These are phyloP conservation scores for Drosophila borealis DNA, from an alignment of 2,888 invertebrate genomes.

Conservation along the genomic window DNA sequence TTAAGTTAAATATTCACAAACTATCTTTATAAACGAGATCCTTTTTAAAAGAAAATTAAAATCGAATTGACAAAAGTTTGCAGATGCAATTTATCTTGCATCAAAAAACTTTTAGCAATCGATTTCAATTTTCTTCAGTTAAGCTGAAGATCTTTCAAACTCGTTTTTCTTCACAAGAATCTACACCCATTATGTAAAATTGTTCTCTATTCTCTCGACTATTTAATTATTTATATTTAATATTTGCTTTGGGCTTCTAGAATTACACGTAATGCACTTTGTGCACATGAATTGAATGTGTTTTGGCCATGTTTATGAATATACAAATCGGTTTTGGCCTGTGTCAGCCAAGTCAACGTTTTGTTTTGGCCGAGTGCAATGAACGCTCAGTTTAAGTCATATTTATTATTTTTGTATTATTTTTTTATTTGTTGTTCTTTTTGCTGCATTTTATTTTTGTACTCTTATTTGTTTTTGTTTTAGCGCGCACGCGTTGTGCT, in stretches of 20 bases:
- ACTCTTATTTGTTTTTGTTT: constrained; percentile 63
- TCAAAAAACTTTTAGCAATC: too few relatives aligned
- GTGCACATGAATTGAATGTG: neutral
- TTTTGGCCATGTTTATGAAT: constrained; percentile 31
- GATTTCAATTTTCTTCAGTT: too few relatives aligned
- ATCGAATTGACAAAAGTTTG: too few relatives aligned
- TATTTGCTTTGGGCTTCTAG: neutral
- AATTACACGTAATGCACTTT: constrained; percentile 5
- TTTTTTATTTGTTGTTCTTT: constrained; percentile 30
- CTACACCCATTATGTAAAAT: too few relatives aligned
- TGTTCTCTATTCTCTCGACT: neutral
- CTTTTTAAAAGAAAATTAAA: too few relatives aligned
- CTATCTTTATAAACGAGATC: too few relatives aligned
- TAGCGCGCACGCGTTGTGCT: constrained; percentile 45
- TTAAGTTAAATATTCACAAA: too few relatives aligned
- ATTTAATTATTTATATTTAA: neutral
- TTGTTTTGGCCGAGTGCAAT: constrained; percentile 64
- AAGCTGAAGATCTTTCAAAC: too few relatives aligned
- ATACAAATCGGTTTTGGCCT: constrained; percentile 31
- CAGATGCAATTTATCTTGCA: too few relatives aligned
- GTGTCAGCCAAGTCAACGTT: constrained; percentile 54
- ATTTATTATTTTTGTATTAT: constrained; percentile 30
- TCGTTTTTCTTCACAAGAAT: too few relatives aligned
- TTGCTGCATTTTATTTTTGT: constrained; percentile 17
- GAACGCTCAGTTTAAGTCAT: constrained; percentile 52